A percentile compares a stretch with the other conserved stretches of the same genome.
Evolutionary conservation across 2,113 vertebrate genomes (phyloP).

Genomic region (Hymenochirus boettgeri): DNA sequence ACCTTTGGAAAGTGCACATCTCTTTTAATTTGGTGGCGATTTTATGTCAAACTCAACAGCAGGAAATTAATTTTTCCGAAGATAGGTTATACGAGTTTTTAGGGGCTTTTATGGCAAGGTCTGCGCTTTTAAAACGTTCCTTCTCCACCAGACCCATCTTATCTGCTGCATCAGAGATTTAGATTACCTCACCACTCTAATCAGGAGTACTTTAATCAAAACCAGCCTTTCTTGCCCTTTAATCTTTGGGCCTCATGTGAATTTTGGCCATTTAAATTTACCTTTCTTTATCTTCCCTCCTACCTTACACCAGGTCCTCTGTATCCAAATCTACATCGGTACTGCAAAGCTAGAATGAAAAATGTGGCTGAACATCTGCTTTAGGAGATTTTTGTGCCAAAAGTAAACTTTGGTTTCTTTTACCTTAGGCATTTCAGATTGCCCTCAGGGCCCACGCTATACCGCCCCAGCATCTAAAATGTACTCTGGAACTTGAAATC

Average conservation of each 20-base stretch:
- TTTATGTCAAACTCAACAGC: conserved; percentile 90
- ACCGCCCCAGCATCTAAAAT: conserved; percentile 45
- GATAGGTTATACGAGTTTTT: conserved; percentile 76
- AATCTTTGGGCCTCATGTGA: conserved; percentile 73
- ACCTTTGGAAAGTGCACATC: conserved; percentile 63
- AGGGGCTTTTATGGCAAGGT: conserved; percentile 51
- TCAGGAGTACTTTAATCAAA: conserved; percentile 62
- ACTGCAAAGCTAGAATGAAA: conserved; percentile 46
- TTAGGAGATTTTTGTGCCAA: conserved; percentile 67
- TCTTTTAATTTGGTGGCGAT: conserved; percentile 69
- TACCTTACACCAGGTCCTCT: conserved; percentile 64
- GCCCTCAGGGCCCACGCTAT: conserved; percentile 13
- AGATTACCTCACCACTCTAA: conserved; percentile 52
- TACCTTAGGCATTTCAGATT: conserved; percentile 60
- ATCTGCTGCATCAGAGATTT: conserved; percentile 57
- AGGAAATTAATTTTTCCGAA: conserved; percentile 90
- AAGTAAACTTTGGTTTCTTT: conserved; percentile 70
- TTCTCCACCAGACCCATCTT: conserved; percentile 43
- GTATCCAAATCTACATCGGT: conserved; percentile 65
- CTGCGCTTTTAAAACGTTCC: conserved; percentile 59
- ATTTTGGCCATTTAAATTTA: conserved; percentile 86
- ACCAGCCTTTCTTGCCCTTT: conserved; percentile 72
- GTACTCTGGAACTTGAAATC: conserved; percentile 50
- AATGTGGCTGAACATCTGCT: conserved; percentile 53
- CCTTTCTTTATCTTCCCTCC: conserved; percentile 74